Conservation (phyloP, 2,888 invertebrate genomes). For the Meiosimyza decipiens region DNA sequence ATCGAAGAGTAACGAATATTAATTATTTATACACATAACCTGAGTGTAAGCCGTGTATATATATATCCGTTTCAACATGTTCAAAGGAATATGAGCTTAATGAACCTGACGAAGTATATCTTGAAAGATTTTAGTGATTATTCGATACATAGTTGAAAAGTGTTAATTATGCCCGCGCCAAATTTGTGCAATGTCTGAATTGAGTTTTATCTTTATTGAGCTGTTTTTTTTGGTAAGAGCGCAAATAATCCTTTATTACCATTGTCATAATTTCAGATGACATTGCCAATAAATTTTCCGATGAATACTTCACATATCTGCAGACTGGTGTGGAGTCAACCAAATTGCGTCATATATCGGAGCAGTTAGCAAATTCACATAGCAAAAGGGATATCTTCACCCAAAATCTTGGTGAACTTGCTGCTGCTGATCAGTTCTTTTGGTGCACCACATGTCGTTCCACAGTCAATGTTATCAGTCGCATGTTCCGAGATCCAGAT, state of each 20-base stretch:
- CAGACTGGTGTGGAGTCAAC: conserved; percentile 53
- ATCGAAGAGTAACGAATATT: too few species aligned
- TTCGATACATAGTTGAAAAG: too few species aligned
- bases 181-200: background rate
- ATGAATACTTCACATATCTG: conserved; percentile 55
- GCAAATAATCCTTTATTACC: background rate
- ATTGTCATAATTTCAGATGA: conserved; percentile 46
- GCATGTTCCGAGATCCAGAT: conserved; percentile 68
- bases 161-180: background rate
- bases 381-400: conserved; percentile 52
- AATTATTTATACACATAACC: too few species aligned
- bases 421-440: conserved; percentile 53
- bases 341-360: conserved; percentile 49
- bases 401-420: conserved; percentile 51
- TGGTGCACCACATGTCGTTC: conserved; percentile 60
- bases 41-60: too few species aligned
- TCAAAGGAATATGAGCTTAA: too few species aligned
- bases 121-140: too few species aligned
- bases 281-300: conserved; percentile 55
- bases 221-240: too few species aligned
- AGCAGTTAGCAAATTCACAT: conserved; percentile 51
- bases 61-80: too few species aligned
- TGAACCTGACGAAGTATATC: too few species aligned
- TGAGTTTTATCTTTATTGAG: too few species aligned
- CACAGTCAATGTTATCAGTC: conserved; percentile 50